These are phyloP conservation scores for Hydrochoerus hydrochaeris DNA, from an alignment of 2,113 vertebrate genomes.

Conservation along the genomic window DNA sequence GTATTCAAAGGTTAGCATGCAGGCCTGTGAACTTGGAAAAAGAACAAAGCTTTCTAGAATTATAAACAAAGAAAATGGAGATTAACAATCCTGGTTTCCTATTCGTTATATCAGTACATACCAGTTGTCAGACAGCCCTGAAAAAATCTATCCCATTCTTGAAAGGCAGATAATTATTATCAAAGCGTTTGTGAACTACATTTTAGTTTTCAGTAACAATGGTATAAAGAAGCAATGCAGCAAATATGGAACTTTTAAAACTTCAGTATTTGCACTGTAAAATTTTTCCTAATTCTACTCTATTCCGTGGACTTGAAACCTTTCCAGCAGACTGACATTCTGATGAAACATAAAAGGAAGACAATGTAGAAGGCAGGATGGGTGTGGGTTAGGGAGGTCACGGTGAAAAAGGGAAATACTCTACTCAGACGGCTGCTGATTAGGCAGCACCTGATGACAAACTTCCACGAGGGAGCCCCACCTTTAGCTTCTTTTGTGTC, in stretches of 20 bases:
- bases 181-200: background rate
- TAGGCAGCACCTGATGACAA: background rate
- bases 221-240: background rate
- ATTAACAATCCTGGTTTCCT: slow-evolving; percentile 66
- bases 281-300: background rate
- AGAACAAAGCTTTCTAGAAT: slow-evolving; percentile 65
- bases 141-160: slow-evolving; percentile 10
- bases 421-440: background rate
- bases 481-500: slow-evolving; percentile 2
- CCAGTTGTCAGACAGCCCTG: slow-evolving; percentile 40
- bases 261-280: background rate
- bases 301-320: background rate
- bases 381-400: slow-evolving; percentile 43
- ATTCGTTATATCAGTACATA: slow-evolving; percentile 52
- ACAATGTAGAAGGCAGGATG: background rate
- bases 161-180: slow-evolving; percentile 14
- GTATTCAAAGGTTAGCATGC: slow-evolving; percentile 52
- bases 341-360: slow-evolving; percentile 39
- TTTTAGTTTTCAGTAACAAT: slow-evolving; percentile 15
- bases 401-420: background rate
- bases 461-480: background rate
- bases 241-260: slow-evolving; percentile 12
- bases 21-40: slow-evolving; percentile 58
- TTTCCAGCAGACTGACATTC: background rate
- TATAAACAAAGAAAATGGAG: slow-evolving; percentile 65